Percentiles rank a stretch among this genome's conserved stretches.
Evolutionary conservation across 2,113 vertebrate genomes (phyloP).

Genomic region (Hiodon alosoides): DNA sequence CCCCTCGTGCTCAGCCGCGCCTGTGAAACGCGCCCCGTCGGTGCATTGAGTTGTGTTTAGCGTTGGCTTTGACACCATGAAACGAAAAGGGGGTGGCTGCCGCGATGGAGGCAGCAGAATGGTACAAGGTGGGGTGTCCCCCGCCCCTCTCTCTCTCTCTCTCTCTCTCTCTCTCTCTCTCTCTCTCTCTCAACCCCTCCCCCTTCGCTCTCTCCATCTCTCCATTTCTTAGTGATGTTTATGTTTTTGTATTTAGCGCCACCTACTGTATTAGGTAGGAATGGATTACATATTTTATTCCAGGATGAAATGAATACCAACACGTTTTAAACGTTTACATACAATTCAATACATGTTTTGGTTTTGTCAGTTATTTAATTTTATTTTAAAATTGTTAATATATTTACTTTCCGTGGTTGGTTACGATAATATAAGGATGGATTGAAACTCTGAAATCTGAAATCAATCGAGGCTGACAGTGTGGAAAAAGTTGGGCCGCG

Average conservation of each 20-base stretch:
- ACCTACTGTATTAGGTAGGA: constrained; percentile 31
- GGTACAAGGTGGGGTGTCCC: not conserved
- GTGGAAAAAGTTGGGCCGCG: too few relatives aligned
- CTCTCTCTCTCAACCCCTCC: constrained; percentile 7
- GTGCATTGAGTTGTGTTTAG: constrained; percentile 32
- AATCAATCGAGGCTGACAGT: too few relatives aligned
- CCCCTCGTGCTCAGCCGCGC: constrained; percentile 27
- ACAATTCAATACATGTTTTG: too few relatives aligned
- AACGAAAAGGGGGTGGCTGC: constrained; percentile 31
- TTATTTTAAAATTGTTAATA: too few relatives aligned
- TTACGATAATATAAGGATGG: too few relatives aligned
- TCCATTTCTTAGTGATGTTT: not conserved
- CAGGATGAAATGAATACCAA: too few relatives aligned
- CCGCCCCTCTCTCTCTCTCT: constrained; percentile 22
- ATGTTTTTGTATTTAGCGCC: constrained; percentile 28
- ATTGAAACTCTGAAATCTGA: too few relatives aligned
- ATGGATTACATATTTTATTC: too few relatives aligned
- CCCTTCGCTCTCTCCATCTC: not conserved
- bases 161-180: constrained; percentile 3
- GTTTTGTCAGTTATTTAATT: too few relatives aligned
- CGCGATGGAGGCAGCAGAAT: constrained; percentile 15
- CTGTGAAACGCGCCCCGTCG: constrained; percentile 22
- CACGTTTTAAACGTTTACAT: too few relatives aligned
- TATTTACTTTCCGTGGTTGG: too few relatives aligned
- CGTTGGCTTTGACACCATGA: constrained; percentile 27